These are phyloP conservation scores for Echiichthys vipera DNA, from an alignment of 2,797 vertebrate genomes.

Conservation along the genomic window DNA sequence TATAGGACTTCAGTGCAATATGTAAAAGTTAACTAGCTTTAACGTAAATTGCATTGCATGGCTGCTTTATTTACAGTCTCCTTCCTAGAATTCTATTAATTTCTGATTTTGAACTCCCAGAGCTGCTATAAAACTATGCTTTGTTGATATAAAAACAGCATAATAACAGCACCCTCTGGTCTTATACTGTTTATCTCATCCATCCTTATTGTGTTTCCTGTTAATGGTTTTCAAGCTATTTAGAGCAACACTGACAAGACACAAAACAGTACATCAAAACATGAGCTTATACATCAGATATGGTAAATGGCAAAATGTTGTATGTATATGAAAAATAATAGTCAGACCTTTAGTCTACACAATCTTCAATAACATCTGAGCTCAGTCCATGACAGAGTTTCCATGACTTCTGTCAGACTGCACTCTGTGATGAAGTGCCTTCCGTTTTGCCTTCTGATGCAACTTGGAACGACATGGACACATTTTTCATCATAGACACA, in stretches of 20 bases:
- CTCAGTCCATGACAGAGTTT: neutral
- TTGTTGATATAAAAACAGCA: neutral
- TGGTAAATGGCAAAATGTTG: neutral
- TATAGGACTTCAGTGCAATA: neutral
- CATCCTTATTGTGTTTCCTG: slow-evolving; percentile 28
- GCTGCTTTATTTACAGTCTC: neutral
- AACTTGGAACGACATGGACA: neutral
- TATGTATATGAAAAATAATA: neutral
- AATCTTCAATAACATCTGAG: neutral
- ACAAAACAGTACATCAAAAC: neutral
- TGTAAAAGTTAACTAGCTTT: neutral
- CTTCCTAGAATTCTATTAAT: neutral
- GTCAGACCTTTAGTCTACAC: neutral
- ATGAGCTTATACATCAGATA: neutral
- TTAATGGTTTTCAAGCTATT: slow-evolving; percentile 8
- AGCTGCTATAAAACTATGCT: neutral
- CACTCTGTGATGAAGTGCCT: neutral
- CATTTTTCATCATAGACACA: slow-evolving; percentile 43
- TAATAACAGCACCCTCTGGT: neutral
- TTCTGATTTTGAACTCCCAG: neutral
- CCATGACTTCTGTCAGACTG: neutral
- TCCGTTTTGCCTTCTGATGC: neutral
- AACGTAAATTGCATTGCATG: slow-evolving; percentile 20
- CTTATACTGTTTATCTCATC: slow-evolving; percentile 11
- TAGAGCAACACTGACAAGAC: neutral